phyloP scores from a whole-genome alignment of 2,888 invertebrate genomes.

The Temnothorax ravouxi region DNA sequence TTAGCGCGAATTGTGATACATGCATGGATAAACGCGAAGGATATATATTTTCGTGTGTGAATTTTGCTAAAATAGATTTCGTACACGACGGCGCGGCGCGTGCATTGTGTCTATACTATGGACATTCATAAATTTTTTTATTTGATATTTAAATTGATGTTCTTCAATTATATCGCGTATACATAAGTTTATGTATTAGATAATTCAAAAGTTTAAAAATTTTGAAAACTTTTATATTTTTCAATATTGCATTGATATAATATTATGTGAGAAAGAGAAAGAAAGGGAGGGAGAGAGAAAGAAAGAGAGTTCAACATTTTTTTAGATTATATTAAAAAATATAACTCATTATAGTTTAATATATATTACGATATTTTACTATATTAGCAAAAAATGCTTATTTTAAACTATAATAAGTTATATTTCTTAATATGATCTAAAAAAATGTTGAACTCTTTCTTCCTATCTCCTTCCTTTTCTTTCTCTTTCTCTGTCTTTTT shows the following conservation, averaged over 20 bases:
- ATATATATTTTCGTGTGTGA: neutral
- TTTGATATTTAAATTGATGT: neutral
- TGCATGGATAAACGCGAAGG: neutral
- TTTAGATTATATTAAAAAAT: neutral
- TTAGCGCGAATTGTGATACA: neutral
- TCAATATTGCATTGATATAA: neutral
- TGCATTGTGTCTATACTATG: conserved; percentile 1
- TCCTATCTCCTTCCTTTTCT: neutral
- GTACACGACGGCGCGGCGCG: neutral
- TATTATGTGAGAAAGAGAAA: neutral
- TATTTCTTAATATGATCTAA: neutral
- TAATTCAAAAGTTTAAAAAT: neutral
- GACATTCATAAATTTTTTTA: neutral
- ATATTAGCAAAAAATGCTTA: too few relatives aligned
- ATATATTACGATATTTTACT: too few relatives aligned
- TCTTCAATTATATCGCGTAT: neutral
- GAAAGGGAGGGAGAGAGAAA: neutral
- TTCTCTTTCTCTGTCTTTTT: neutral
- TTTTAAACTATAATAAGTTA: neutral
- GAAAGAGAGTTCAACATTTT: neutral
- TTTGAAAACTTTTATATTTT: neutral
- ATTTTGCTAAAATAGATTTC: neutral
- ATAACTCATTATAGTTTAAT: neutral
- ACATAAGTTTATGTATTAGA: neutral
- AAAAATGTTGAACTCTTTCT: neutral